phyloP scores from a whole-genome alignment of 2,888 invertebrate genomes.

The Masnerella sp. region DNA sequence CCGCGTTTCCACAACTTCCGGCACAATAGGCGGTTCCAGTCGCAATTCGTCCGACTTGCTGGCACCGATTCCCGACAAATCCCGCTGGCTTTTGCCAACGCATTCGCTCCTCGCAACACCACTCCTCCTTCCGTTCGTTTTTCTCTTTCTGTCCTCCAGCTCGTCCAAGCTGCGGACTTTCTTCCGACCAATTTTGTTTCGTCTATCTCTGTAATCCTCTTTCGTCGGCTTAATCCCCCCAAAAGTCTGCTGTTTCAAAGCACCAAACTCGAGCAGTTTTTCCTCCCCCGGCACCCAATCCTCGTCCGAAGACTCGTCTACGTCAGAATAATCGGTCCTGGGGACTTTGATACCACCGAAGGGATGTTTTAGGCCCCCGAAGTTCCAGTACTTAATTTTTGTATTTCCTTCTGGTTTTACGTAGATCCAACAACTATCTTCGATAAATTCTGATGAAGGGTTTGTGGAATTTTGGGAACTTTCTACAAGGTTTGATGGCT shows the following conservation, averaged over 20 bases:
- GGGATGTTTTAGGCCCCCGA: conserved; percentile 16
- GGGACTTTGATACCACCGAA: conserved; percentile 50
- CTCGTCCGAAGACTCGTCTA: conserved; percentile 15
- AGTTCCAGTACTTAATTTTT: conserved; percentile 46
- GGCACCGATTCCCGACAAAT: conserved; percentile 14
- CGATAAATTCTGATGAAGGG: conserved; percentile 44
- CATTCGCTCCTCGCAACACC: too few species aligned
- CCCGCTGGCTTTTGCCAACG: too few species aligned
- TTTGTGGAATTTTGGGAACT: conserved; percentile 44
- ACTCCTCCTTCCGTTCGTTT: background rate
- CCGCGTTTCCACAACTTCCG: conserved; percentile 80
- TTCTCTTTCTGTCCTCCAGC: conserved; percentile 1
- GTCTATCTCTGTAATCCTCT: background rate
- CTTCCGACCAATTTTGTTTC: too few species aligned
- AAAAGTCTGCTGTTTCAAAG: conserved; percentile 39
- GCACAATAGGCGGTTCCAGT: conserved; percentile 64
- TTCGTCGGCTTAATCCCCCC: conserved; percentile 47
- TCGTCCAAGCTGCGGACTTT: conserved; percentile 22
- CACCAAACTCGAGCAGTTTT: conserved; percentile 4
- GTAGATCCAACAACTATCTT: conserved; percentile 21
- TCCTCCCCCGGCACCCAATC: conserved; percentile 14
- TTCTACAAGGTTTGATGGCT: too few species aligned
- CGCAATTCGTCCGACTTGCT: conserved; percentile 23
- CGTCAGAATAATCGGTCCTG: conserved; percentile 2
- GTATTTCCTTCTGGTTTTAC: too few species aligned